Evolutionary conservation across 1,140 invertebrate genomes (phyloP), one percentile per base, ranked within the genome.

Genomic region (Atta colombica): DNA sequence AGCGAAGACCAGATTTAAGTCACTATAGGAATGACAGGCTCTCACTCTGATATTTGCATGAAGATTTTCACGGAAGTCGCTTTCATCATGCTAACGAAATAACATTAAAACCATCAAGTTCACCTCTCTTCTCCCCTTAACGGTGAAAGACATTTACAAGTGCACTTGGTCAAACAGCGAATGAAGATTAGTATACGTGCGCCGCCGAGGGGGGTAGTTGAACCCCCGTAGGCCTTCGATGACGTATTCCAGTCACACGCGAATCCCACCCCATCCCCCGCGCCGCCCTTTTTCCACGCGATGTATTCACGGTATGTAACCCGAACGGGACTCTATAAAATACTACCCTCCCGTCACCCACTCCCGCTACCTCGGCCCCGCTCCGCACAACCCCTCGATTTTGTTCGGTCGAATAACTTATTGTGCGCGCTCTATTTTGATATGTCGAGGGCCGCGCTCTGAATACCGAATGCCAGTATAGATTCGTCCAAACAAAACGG

Each of bases 361-460:
- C 39, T 6, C 51, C 7, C 68, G 18, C 16, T 18, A 4, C 5
- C 21, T 2, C 65, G 51, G 31, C 31, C 14, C 58, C 31, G 28
- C 77, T 6, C 55, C 28, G 63, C 77, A 31, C 77, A 21, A 16
- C 61, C 80, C 80, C 80, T n/a, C 85, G 87, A 91, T 92, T 92
- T 92, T 92, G 91, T 91, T 92, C 92, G 89, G 82, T 74, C 92
- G 92, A 92, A 93, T 93, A 93, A 93, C 89, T 93, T 92, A 93
- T 91, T 92, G 92, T 91, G 87, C 89, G 63, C 77, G 90, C 72
- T 91, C 90, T 92, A 92, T 92, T 92, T 93, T 92, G 91, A 92
- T 92, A 92, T 88, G 88, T 71, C 91, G 86, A 91, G 85, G 74
- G 77, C 88, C 78, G 89, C 87, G 77, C 84, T 39, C 88, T 91